phyloP scores from a whole-genome alignment of 1,140 invertebrate genomes.

The Drosophila leontia region DNA sequence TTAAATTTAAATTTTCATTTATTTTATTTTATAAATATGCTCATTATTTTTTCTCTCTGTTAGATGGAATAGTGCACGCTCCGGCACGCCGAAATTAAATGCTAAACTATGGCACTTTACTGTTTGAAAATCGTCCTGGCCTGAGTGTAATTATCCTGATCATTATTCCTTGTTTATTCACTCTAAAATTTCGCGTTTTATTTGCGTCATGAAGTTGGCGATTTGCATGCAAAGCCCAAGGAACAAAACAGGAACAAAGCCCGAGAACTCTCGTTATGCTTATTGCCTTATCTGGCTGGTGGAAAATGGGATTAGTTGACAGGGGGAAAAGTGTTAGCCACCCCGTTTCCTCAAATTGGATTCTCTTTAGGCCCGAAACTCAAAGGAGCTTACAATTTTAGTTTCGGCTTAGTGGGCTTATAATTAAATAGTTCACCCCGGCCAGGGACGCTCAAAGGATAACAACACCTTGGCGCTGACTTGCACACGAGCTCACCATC shows the following conservation, averaged over 20 bases:
- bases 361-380: slow-evolving; percentile 39
- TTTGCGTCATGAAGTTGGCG: slow-evolving; percentile 62
- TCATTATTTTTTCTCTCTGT: neutral
- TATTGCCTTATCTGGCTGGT: slow-evolving; percentile 41
- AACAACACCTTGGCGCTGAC: slow-evolving; percentile 54
- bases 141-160: slow-evolving; percentile 74
- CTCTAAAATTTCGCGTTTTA: slow-evolving; percentile 78
- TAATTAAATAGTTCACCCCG: slow-evolving; percentile 69
- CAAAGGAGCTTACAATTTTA: slow-evolving; percentile 48
- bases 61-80: slow-evolving; percentile 24
- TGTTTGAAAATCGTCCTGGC: slow-evolving; percentile 73
- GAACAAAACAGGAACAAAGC: slow-evolving; percentile 35
- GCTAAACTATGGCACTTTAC: slow-evolving; percentile 76
- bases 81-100: slow-evolving; percentile 55
- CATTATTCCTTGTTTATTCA: slow-evolving; percentile 81
- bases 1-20: no score
- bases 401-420: slow-evolving; percentile 41
- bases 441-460: slow-evolving; percentile 66
- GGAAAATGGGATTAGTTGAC: slow-evolving; percentile 21
- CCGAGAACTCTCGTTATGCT: slow-evolving; percentile 28
- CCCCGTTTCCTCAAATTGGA: slow-evolving; percentile 25
- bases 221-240: slow-evolving; percentile 42
- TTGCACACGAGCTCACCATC: slow-evolving; percentile 13
- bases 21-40: no score
- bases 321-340: neutral